Percentiles rank a stretch among this genome's conserved stretches.
phyloP scores from a whole-genome alignment of 2,797 vertebrate species.

The Trichosurus vulpecula region DNA sequence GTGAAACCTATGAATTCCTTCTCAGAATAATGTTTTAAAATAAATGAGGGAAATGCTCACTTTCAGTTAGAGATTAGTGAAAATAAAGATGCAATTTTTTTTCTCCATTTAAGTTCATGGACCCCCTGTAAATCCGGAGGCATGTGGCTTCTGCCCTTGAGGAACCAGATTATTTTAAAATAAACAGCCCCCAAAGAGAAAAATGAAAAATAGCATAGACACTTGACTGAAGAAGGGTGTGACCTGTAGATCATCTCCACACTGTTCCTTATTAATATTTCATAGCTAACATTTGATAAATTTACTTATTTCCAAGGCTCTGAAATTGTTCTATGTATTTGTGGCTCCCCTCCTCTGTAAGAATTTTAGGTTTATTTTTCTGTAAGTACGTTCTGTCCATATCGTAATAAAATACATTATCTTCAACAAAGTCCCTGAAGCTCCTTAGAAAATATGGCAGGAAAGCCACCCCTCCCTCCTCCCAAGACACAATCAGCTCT shows the following conservation, averaged over 20 bases:
- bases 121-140: neutral
- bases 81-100: neutral
- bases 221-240: neutral
- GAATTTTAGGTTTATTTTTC: slow-evolving; percentile 20
- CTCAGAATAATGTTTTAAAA: neutral
- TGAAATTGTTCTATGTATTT: slow-evolving; percentile 21
- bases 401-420: slow-evolving; percentile 10
- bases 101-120: neutral
- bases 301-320: slow-evolving; percentile 31
- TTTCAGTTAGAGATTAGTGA: neutral
- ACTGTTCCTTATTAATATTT: slow-evolving; percentile 2
- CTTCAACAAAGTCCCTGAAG: slow-evolving; percentile 44
- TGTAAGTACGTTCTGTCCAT: neutral
- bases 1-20: neutral
- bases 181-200: neutral
- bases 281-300: slow-evolving; percentile 35
- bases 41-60: slow-evolving; percentile 17
- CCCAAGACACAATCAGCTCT: slow-evolving; percentile 21
- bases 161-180: neutral
- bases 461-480: neutral
- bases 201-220: neutral
- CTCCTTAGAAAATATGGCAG: slow-evolving; percentile 52
- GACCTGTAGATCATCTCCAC: neutral
- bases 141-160: neutral
- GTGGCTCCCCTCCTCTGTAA: slow-evolving; percentile 16